These are phyloP conservation scores for Gallinago solitaria DNA, from an alignment of 2,797 vertebrate genomes.

Conservation along the genomic window DNA sequence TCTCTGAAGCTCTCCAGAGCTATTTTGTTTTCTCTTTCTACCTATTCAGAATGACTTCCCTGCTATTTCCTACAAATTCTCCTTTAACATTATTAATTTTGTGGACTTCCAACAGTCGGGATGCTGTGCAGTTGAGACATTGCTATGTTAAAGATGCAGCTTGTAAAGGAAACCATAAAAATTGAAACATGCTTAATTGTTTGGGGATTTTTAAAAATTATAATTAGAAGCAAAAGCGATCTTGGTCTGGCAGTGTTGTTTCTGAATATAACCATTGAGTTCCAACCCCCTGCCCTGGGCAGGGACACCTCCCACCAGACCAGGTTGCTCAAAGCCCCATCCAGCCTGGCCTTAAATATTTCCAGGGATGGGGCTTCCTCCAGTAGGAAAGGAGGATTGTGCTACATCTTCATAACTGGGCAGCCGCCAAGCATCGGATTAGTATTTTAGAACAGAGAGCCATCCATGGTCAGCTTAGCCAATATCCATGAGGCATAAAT, in stretches of 20 bases:
- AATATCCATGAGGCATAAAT: not conserved
- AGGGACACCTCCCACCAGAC: too few species aligned
- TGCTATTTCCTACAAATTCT: not conserved
- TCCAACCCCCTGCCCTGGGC: too few species aligned
- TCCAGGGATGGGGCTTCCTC: not conserved
- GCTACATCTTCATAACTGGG: not conserved
- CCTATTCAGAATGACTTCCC: not conserved
- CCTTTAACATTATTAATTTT: not conserved
- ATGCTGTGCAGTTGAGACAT: not conserved
- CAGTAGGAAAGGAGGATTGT: not conserved
- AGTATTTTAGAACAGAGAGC: not conserved
- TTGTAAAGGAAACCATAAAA: not conserved
- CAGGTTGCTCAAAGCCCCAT: too few species aligned
- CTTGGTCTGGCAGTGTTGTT: not conserved
- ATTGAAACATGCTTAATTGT: not conserved
- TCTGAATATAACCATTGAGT: not conserved
- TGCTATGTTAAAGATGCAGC: not conserved
- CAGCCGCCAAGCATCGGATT: not conserved
- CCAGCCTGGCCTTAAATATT: too few species aligned
- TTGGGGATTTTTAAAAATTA: not conserved
- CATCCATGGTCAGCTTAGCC: not conserved
- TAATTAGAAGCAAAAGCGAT: not conserved
- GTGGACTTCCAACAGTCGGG: not conserved
- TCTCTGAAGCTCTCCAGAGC: not conserved
- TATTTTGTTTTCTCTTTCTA: not conserved